phyloP scores from a whole-genome alignment of 2,797 vertebrate genomes.

The Kryptolebias ocellatus region DNA sequence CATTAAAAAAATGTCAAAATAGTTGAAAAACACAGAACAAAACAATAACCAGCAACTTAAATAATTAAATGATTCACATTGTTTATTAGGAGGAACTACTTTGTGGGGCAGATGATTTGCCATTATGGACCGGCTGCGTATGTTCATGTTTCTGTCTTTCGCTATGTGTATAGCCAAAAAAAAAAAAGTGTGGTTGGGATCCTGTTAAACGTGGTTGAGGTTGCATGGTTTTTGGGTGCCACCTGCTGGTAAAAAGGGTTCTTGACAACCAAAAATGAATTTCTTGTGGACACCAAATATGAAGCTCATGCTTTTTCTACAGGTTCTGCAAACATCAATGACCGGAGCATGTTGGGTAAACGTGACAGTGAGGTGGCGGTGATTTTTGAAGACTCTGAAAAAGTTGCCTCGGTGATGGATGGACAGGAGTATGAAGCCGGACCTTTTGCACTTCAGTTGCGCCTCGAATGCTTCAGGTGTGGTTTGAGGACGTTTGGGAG shows the following conservation, averaged over 20 bases:
- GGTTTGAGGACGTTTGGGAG: not conserved
- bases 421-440: slow-evolving; percentile 88
- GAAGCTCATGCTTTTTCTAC: not conserved
- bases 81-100: no score
- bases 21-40: no score
- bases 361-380: slow-evolving; percentile 96
- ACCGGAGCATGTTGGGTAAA: slow-evolving; percentile 98
- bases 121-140: no score
- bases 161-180: slow-evolving; percentile 21
- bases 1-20: no score
- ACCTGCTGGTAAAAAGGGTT: slow-evolving; percentile 49
- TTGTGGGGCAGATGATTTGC: no score
- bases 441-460: slow-evolving; percentile 86
- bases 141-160: not conserved
- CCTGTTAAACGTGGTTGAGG: not conserved
- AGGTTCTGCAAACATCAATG: slow-evolving; percentile 99
- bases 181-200: slow-evolving; percentile 5
- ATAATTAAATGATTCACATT: no score
- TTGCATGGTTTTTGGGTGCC: slow-evolving; percentile 26
- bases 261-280: not conserved
- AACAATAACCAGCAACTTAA: no score
- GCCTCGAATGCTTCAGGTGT: slow-evolving; percentile 94
- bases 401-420: slow-evolving; percentile 87
- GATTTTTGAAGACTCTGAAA: slow-evolving; percentile 90
- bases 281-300: no score